phyloP scores from a whole-genome alignment of 2,888 invertebrate genomes.

The Patella caerulea region DNA sequence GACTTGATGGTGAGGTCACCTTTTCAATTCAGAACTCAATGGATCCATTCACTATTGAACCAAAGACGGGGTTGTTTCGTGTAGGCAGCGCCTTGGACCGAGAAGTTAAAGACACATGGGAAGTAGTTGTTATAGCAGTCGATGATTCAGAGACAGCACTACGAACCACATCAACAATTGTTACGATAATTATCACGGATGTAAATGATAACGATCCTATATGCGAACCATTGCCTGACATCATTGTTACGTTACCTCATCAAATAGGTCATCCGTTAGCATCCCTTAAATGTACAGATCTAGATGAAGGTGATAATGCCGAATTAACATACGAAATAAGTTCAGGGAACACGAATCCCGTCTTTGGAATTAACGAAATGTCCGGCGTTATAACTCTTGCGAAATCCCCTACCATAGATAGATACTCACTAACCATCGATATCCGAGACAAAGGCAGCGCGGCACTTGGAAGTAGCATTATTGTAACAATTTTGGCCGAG shows the following conservation, averaged over 20 bases:
- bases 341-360: conserved; percentile 31
- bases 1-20: conserved; percentile 41
- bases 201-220: conserved; percentile 51
- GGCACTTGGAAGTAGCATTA: conserved; percentile 34
- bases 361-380: conserved; percentile 35
- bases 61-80: conserved; percentile 34
- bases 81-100: conserved; percentile 41
- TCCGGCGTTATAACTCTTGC: conserved; percentile 35
- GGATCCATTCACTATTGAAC: conserved; percentile 22
- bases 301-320: conserved; percentile 41
- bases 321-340: conserved; percentile 34
- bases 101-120: conserved; percentile 35
- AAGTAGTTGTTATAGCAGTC: conserved; percentile 32
- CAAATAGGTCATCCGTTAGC: conserved; percentile 24
- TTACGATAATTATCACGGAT: conserved; percentile 42
- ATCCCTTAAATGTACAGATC: conserved; percentile 37
- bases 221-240: conserved; percentile 39
- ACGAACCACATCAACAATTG: conserved; percentile 29
- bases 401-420: conserved; percentile 19
- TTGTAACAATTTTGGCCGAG: conserved; percentile 35
- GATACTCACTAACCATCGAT: conserved; percentile 36
- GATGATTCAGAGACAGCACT: conserved; percentile 36
- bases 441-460: conserved; percentile 42
- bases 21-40: conserved; percentile 32
- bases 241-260: conserved; percentile 39